Conservation (phyloP, 2,113 vertebrate species). For the Sula dactylatra region DNA sequence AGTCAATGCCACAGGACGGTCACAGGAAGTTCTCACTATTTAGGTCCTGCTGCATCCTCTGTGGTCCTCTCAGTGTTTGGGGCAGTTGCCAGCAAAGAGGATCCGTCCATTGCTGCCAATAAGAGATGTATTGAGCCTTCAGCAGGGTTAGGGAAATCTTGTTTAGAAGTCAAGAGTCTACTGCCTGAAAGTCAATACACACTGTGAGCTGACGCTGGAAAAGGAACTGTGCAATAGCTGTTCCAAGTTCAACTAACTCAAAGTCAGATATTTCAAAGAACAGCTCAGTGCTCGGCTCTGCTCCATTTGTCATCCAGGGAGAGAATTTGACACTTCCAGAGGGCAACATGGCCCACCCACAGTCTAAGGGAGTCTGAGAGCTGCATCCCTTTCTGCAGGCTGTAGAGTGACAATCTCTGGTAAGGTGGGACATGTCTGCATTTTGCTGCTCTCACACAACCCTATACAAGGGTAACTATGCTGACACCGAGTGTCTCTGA, state of each 20-base stretch:
- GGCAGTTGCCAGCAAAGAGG: neutral
- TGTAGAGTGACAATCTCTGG: neutral
- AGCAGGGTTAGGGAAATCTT: neutral
- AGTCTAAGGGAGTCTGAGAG: neutral
- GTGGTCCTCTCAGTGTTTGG: neutral
- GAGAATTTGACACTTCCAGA: constrained; percentile 35
- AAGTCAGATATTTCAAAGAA: constrained; percentile 48
- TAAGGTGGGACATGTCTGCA: neutral
- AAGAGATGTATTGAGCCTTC: neutral
- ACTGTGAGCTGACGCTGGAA: neutral
- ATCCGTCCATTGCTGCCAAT: neutral
- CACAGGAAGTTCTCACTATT: neutral
- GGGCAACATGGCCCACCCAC: constrained; percentile 1
- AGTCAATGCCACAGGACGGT: neutral
- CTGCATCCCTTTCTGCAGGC: neutral
- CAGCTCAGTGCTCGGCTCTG: constrained; percentile 8
- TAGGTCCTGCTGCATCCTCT: neutral
- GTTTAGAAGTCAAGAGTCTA: neutral
- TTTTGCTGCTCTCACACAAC: neutral
- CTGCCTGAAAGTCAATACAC: neutral
- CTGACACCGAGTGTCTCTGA: neutral
- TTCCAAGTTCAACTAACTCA: constrained; percentile 26
- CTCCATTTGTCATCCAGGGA: constrained; percentile 29
- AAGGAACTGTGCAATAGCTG: neutral
- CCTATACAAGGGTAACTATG: accelerated